These are phyloP conservation scores for Phanerotoma sp. DNA, from an alignment of 2,888 invertebrate genomes.

Conservation along the genomic window DNA sequence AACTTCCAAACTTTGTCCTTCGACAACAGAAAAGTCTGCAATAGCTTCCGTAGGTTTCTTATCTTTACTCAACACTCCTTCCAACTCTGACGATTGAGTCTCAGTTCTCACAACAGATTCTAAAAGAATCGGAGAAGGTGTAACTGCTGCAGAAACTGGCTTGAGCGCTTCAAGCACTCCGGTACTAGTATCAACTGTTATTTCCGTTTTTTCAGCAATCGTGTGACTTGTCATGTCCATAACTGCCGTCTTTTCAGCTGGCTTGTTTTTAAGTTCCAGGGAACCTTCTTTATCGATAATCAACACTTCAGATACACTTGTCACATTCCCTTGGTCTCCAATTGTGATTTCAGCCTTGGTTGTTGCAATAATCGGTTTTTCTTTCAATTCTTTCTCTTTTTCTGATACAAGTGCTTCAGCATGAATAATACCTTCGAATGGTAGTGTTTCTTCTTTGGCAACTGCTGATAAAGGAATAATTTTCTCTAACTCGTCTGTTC, in stretches of 20 bases:
- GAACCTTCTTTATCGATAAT: slow-evolving; percentile 61
- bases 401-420: slow-evolving; percentile 64
- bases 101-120: slow-evolving; percentile 62
- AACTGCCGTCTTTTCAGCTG: slow-evolving; percentile 56
- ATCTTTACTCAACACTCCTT: slow-evolving; percentile 55
- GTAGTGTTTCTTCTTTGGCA: slow-evolving; percentile 59
- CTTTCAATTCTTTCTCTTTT: slow-evolving; percentile 59
- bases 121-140: slow-evolving; percentile 60
- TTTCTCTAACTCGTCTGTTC: slow-evolving; percentile 58
- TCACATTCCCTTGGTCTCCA: slow-evolving; percentile 54
- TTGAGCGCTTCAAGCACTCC: slow-evolving; percentile 45
- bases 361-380: slow-evolving; percentile 40
- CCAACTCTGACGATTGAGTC: slow-evolving; percentile 63
- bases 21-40: slow-evolving; percentile 46
- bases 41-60: slow-evolving; percentile 50
- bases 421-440: slow-evolving; percentile 62
- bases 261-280: slow-evolving; percentile 53
- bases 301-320: slow-evolving; percentile 62
- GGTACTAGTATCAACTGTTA: slow-evolving; percentile 57
- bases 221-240: slow-evolving; percentile 59
- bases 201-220: slow-evolving; percentile 61
- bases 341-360: slow-evolving; percentile 49
- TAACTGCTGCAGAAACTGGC: slow-evolving; percentile 57
- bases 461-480: slow-evolving; percentile 46
- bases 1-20: slow-evolving; percentile 48